Percentiles rank a stretch among this genome's conserved stretches.
Conservation (phyloP, 1,140 invertebrate genomes). For the Battus philenor region DNA sequence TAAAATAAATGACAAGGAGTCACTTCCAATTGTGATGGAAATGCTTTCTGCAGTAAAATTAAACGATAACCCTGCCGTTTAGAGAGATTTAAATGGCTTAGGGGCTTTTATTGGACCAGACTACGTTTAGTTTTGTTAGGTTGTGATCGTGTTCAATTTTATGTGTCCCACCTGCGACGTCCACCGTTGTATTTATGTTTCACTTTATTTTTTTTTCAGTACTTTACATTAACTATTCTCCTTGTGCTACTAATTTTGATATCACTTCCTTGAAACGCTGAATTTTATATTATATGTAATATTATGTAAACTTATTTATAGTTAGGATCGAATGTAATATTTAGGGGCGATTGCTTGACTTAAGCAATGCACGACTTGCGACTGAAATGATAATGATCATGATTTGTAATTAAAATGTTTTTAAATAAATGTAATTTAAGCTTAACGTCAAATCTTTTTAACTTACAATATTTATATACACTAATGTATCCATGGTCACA, state of each 20-base stretch:
- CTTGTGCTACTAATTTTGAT: not conserved
- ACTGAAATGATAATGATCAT: too few relatives aligned
- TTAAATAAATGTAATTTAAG: too few relatives aligned
- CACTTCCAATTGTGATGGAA: constrained; percentile 74
- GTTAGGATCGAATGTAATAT: too few relatives aligned
- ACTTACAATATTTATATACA: too few relatives aligned
- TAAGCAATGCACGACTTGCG: not conserved
- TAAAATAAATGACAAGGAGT: constrained; percentile 76
- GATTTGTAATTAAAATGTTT: too few relatives aligned
- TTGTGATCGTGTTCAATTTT: constrained; percentile 48
- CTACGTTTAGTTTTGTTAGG: constrained; percentile 46
- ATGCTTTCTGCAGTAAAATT: constrained; percentile 75
- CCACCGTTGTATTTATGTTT: constrained; percentile 26
- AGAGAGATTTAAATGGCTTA: constrained; percentile 70
- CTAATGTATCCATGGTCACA: too few relatives aligned
- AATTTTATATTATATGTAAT: too few relatives aligned
- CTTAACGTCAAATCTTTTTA: too few relatives aligned
- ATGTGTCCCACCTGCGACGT: constrained; percentile 36
- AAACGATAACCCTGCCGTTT: constrained; percentile 73
- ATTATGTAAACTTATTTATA: too few relatives aligned
- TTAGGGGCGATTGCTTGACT: too few relatives aligned
- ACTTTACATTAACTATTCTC: not conserved
- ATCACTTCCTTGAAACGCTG: not conserved
- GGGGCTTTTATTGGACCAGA: constrained; percentile 56
- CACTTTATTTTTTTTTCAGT: constrained; percentile 16